A percentile compares a stretch with the other conserved stretches of the same genome.
phyloP scores from a whole-genome alignment of 1,140 invertebrate genomes.

The Hermetia illucens region DNA sequence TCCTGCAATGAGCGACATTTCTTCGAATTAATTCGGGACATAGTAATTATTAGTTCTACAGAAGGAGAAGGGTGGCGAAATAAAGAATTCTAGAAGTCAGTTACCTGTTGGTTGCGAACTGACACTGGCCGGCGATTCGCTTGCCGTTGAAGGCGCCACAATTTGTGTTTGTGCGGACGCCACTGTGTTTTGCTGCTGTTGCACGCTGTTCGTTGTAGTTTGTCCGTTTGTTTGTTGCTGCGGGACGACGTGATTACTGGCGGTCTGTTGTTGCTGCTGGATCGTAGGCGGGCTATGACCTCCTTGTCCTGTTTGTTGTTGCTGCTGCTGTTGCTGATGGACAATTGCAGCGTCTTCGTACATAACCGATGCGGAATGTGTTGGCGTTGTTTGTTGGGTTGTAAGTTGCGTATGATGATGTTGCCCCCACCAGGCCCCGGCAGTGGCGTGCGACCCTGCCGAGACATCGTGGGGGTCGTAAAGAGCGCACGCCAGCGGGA shows the following conservation, averaged over 20 bases:
- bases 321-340: constrained; percentile 21
- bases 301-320: constrained; percentile 16
- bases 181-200: constrained; percentile 25
- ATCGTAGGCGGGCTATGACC: constrained; percentile 15
- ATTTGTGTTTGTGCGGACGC: constrained; percentile 27
- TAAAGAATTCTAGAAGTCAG: background rate
- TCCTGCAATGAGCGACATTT: constrained; percentile 29
- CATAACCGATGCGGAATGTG: constrained; percentile 31
- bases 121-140: constrained; percentile 31
- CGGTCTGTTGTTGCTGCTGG: constrained; percentile 1
- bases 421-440: constrained; percentile 32
- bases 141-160: constrained; percentile 30
- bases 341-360: constrained; percentile 28
- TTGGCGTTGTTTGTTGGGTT: constrained; percentile 19
- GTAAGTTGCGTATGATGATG: constrained; percentile 15
- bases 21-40: constrained; percentile 9
- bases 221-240: constrained; percentile 4
- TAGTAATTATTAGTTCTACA: background rate
- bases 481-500: constrained; percentile 33
- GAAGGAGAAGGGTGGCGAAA: constrained; percentile 3
- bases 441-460: constrained; percentile 33
- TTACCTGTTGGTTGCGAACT: constrained; percentile 31
- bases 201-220: constrained; percentile 14
- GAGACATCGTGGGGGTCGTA: constrained; percentile 34
- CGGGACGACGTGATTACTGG: background rate